Evolutionary conservation across 2,113 vertebrate genomes (phyloP).

Genomic region (Uria aalge): DNA sequence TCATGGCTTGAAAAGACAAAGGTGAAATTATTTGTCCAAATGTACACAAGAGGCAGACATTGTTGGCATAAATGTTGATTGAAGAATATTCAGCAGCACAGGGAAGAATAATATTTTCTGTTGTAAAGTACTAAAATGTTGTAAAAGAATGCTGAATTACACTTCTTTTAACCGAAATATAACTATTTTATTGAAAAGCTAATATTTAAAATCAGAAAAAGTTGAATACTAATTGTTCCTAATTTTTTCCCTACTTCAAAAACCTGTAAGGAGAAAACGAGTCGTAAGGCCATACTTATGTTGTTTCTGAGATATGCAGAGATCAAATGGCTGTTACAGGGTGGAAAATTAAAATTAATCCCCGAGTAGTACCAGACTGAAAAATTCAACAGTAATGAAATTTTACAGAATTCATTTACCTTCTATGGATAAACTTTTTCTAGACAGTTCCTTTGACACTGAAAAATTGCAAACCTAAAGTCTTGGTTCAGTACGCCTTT

Average conservation of each 20-base stretch:
- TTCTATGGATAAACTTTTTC: background rate
- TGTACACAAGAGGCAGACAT: background rate
- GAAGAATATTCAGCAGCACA: background rate
- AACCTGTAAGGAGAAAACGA: background rate
- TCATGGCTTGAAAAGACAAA: background rate
- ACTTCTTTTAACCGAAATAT: background rate
- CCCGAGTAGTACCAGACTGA: background rate
- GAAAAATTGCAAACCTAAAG: background rate
- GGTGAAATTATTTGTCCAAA: background rate
- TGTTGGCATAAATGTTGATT: background rate
- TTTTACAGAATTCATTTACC: background rate
- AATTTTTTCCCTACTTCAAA: background rate
- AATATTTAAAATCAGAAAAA: background rate
- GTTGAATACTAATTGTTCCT: background rate
- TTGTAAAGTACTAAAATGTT: background rate
- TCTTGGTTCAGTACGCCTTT: background rate
- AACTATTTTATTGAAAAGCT: background rate
- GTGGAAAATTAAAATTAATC: background rate
- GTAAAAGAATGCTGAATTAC: background rate
- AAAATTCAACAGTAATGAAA: background rate
- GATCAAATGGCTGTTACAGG: background rate
- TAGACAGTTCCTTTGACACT: background rate
- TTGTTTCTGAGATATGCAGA: background rate
- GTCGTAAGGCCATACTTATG: background rate
- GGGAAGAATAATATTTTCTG: background rate